Evolutionary conservation across 1,140 invertebrate genomes (phyloP).

Genomic region (Arctopsyche grandis): DNA sequence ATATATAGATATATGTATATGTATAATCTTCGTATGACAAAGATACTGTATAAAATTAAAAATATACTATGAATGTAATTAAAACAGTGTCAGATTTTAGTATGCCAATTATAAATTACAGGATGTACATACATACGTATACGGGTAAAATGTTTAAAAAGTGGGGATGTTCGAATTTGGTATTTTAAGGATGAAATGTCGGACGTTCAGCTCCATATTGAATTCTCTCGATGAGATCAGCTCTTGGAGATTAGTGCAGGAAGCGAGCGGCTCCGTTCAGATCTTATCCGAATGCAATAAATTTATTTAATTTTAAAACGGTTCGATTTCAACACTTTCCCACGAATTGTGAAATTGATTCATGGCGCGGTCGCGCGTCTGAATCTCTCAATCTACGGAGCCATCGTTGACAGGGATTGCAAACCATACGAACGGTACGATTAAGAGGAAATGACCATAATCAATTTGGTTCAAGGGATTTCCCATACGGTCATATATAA

Average conservation of each 20-base stretch:
- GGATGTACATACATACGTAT: too few species aligned
- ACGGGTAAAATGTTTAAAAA: too few species aligned
- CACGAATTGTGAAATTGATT: slow-evolving; percentile 36
- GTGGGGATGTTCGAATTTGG: too few species aligned
- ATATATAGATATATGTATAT: too few species aligned
- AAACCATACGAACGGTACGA: neutral
- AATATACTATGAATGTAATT: too few species aligned
- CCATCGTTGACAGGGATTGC: slow-evolving; percentile 14
- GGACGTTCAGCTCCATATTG: neutral
- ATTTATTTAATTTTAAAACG: slow-evolving; percentile 7
- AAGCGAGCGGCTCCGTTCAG: slow-evolving; percentile 16
- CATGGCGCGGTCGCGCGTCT: neutral
- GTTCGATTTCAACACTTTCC: slow-evolving; percentile 32
- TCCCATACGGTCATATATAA: too few species aligned
- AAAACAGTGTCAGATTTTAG: too few species aligned
- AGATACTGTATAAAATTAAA: too few species aligned
- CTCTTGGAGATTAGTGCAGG: slow-evolving; percentile 8
- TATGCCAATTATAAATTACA: too few species aligned
- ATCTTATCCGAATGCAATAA: slow-evolving; percentile 22
- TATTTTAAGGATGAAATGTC: neutral
- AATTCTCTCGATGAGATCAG: slow-evolving; percentile 19
- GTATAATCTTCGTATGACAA: too few species aligned
- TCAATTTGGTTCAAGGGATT: too few species aligned
- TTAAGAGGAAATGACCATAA: too few species aligned
- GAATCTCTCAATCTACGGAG: slow-evolving; percentile 16